Percentiles rank a stretch among this genome's conserved stretches.
These are phyloP conservation scores for Prietella phreatophila DNA, from an alignment of 2,113 vertebrate genomes.

Conservation along the genomic window DNA sequence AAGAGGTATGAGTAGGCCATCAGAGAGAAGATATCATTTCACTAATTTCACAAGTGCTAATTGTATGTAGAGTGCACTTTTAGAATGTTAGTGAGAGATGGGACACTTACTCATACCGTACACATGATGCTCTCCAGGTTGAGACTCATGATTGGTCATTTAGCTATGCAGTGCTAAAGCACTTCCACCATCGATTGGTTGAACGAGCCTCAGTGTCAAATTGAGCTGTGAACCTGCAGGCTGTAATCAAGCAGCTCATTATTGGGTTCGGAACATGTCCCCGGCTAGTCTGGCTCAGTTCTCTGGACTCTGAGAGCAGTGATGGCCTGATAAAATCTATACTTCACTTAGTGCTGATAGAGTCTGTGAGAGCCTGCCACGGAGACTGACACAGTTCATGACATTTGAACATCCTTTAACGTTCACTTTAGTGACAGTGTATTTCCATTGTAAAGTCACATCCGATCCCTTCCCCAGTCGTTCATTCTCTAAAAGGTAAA, in stretches of 20 bases:
- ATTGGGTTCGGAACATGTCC: constrained; percentile 36
- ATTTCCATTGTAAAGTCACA: background rate
- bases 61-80: background rate
- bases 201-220: constrained; percentile 59
- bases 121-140: background rate
- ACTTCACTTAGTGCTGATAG: constrained; percentile 30
- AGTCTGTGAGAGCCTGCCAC: constrained; percentile 14
- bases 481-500: constrained; percentile 9
- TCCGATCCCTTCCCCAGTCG: background rate
- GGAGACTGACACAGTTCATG: background rate
- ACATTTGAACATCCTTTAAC: constrained; percentile 4
- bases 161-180: constrained; percentile 34
- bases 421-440: constrained; percentile 3
- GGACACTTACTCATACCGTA: background rate
- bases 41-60: background rate
- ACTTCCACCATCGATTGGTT: constrained; percentile 60
- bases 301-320: constrained; percentile 19
- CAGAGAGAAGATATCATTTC: background rate
- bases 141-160: background rate
- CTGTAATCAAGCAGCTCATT: constrained; percentile 55
- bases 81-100: background rate
- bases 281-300: constrained; percentile 15
- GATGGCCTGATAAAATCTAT: constrained; percentile 45
- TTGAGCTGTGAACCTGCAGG: constrained; percentile 63
- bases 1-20: background rate